Base-by-base conservation (phyloP, 2,888 invertebrate species). In the Chymomyza amoena region DNA sequence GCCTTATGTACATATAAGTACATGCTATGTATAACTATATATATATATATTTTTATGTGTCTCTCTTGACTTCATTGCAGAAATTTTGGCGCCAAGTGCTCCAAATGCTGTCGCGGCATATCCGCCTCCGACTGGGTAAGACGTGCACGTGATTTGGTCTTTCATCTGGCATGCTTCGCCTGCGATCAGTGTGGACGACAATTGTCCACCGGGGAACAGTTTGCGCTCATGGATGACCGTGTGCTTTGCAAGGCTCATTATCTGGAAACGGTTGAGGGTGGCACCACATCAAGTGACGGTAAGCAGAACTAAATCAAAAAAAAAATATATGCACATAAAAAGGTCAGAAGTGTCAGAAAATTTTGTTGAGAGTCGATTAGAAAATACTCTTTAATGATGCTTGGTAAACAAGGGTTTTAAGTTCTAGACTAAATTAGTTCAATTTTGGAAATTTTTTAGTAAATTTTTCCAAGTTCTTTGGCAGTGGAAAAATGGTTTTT, bases 151-250 rank as follows among this genome's bases (percentile, higher is more conserved):
- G 96, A 97, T 89, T 95, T 97, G 91, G 97, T 99, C 45, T 99
- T 98, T 93, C 99, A 99, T 93, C 93, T 99, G 91, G 99, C 99
- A 61, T 99, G 99, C 93, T 99, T 99, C 93, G 98, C 99, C 20
- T 99, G 99, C 92, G 98, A 99, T 92, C 97, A 97, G 71, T 98
- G 98, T 92, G 97, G 97, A 84, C 94, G 97, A 45, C 98, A 98
- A 92, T 93, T 98, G 71, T 97, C 96, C 79, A 98, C 97, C 0
- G 98, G 98, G 6, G 98, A 99, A 92, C 98, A 99, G 93, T 99
- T 99, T 92, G 98, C 99, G 13, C 94, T 99, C 72, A 96, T 98
- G 91, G 98, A 99, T 87, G 97, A 97, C 91, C 93, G 97, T 78
- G 96, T 99, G 69, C 94, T 99, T 77, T 99, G 99, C 93, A 99